Conservation (phyloP, 2,888 invertebrate genomes). For the Dioctria rufipes region DNA sequence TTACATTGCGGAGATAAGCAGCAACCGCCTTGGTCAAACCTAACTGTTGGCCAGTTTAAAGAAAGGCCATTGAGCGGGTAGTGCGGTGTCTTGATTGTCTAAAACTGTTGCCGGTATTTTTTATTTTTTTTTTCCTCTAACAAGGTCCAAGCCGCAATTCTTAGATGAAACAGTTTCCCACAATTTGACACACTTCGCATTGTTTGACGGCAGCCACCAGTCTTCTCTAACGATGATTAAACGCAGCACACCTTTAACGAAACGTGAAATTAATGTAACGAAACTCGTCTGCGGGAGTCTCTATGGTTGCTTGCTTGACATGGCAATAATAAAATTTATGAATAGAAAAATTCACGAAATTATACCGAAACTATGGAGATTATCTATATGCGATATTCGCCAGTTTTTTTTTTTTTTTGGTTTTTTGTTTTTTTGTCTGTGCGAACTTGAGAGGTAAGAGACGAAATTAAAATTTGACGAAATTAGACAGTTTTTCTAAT, state of each 20-base stretch:
- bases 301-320: conserved; percentile 18
- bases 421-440: no score
- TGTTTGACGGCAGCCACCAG: conserved; percentile 19
- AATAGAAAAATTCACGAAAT: not conserved
- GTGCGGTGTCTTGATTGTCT: not conserved
- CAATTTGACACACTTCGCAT: conserved; percentile 44
- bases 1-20: conserved; percentile 20
- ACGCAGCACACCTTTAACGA: conserved; percentile 53
- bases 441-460: not conserved
- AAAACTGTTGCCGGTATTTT: no score
- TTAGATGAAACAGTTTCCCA: conserved; percentile 16
- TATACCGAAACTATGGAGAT: not conserved
- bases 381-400: not conserved
- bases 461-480: conserved; percentile 30
- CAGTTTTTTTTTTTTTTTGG: no score
- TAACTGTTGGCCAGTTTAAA: not conserved
- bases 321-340: not conserved
- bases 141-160: not conserved
- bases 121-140: no score
- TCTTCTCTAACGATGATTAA: conserved; percentile 19
- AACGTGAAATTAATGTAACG: conserved; percentile 53
- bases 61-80: conserved; percentile 8
- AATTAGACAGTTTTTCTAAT: conserved; percentile 19
- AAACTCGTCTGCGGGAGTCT: conserved; percentile 28
- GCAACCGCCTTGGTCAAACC: not conserved